Conservation (phyloP, 2,797 vertebrate genomes). For the Acropternis orthonyx region DNA sequence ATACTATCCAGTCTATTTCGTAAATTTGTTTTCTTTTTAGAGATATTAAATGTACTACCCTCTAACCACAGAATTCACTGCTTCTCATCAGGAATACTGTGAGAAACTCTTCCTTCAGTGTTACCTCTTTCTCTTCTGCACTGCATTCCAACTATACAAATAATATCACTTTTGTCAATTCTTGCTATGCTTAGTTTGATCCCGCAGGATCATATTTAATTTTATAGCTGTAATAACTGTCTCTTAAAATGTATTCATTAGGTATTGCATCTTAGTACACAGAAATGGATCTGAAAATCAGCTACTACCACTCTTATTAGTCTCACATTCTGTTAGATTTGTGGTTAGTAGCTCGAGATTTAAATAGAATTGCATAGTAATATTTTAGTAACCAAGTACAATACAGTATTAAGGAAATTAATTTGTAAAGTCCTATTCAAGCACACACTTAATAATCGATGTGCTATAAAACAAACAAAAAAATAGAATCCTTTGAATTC, state of each 20-base stretch:
- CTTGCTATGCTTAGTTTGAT: constrained; percentile 3
- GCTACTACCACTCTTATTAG: constrained; percentile 3
- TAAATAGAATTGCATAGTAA: constrained; percentile 12
- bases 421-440: constrained; percentile 10
- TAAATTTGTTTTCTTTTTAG: not conserved
- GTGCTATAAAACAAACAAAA: constrained; percentile 2
- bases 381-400: constrained; percentile 33
- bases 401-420: constrained; percentile 4
- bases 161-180: not conserved
- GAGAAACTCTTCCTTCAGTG: not conserved
- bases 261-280: constrained; percentile 30
- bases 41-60: not conserved
- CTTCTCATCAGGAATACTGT: not conserved
- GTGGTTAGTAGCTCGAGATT: constrained; percentile 22
- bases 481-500: constrained; percentile 14
- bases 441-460: not conserved
- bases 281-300: constrained; percentile 40
- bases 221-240: not conserved
- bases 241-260: constrained; percentile 14
- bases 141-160: not conserved
- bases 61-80: not conserved
- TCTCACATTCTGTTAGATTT: constrained; percentile 1
- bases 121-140: not conserved
- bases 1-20: not conserved
- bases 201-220: not conserved